phyloP scores from a whole-genome alignment of 2,113 vertebrate genomes.

The Arothron firmamentum region DNA sequence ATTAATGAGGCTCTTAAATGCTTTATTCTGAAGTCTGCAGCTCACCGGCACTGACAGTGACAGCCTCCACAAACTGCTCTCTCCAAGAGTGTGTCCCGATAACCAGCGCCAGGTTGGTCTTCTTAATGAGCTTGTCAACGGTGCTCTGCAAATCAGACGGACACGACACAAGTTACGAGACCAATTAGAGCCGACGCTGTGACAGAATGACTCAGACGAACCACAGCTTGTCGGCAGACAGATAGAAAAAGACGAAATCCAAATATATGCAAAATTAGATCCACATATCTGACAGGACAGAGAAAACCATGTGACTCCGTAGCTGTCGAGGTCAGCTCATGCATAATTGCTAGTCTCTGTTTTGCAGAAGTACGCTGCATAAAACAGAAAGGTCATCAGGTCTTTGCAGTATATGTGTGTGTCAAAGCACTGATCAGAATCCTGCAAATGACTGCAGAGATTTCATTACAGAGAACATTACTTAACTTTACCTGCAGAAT shows the following conservation, averaged over 20 bases:
- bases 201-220: conserved; percentile 9
- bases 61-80: conserved; percentile 92
- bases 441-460: too few species aligned
- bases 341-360: neutral
- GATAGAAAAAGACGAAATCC: neutral
- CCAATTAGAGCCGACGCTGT: conserved; percentile 5
- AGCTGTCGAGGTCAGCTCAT: neutral
- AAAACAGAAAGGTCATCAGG: neutral
- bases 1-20: too few species aligned
- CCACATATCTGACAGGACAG: too few species aligned
- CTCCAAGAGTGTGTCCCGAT: conserved; percentile 94
- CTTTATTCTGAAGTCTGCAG: neutral
- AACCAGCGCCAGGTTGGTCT: conserved; percentile 92
- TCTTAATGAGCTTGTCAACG: conserved; percentile 95
- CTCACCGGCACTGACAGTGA: conserved; percentile 92
- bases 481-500: too few species aligned
- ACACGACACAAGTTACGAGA: conserved; percentile 14
- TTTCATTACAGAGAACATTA: too few species aligned
- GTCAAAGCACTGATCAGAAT: too few species aligned
- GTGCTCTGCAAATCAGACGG: conserved; percentile 82
- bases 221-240: neutral
- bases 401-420: too few species aligned
- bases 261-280: neutral
- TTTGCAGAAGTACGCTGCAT: neutral
- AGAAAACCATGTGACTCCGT: too few species aligned